These are phyloP conservation scores for Neopelma chrysocephalum DNA, from an alignment of 2,797 vertebrate species.

Conservation along the genomic window DNA sequence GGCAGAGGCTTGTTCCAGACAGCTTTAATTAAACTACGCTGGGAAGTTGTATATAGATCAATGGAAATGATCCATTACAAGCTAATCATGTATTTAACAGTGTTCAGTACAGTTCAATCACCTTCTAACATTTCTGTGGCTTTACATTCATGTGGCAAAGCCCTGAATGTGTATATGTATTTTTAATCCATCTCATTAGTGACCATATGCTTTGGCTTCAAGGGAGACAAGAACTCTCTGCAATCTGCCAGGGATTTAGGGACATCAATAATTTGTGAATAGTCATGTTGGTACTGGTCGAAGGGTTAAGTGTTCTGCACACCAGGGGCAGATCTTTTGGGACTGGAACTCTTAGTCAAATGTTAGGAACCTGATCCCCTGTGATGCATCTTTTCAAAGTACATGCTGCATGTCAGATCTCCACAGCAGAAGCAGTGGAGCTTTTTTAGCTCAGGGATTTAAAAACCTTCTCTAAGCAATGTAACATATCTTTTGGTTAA, in stretches of 20 bases:
- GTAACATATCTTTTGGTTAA: slow-evolving; percentile 62
- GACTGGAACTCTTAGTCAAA: slow-evolving; percentile 75
- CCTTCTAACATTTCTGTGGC: slow-evolving; percentile 72
- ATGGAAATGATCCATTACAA: slow-evolving; percentile 82
- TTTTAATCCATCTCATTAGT: slow-evolving; percentile 81
- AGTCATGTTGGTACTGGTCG: slow-evolving; percentile 79
- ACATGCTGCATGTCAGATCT: slow-evolving; percentile 72
- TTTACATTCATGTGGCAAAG: slow-evolving; percentile 71
- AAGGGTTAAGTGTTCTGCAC: slow-evolving; percentile 86
- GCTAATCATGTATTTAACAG: slow-evolving; percentile 81
- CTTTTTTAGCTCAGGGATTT: slow-evolving; percentile 78
- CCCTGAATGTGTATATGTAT: slow-evolving; percentile 67
- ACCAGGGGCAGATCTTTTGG: slow-evolving; percentile 77
- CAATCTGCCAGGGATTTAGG: slow-evolving; percentile 86
- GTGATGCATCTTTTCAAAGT: slow-evolving; percentile 67
- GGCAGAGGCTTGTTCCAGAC: slow-evolving; percentile 76
- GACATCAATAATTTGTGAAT: slow-evolving; percentile 90
- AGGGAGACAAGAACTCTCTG: slow-evolving; percentile 74
- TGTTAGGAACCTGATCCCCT: slow-evolving; percentile 76
- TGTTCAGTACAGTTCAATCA: slow-evolving; percentile 76
- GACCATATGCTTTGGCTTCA: slow-evolving; percentile 84
- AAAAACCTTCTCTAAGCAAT: slow-evolving; percentile 64
- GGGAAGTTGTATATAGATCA: slow-evolving; percentile 81
- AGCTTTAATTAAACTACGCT: slow-evolving; percentile 82
- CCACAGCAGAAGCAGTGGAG: slow-evolving; percentile 65